Evolutionary conservation across 2,797 vertebrate species (phyloP), one percentile per base, ranked within the genome.

Genomic region (Sebastolobus altivelis): DNA sequence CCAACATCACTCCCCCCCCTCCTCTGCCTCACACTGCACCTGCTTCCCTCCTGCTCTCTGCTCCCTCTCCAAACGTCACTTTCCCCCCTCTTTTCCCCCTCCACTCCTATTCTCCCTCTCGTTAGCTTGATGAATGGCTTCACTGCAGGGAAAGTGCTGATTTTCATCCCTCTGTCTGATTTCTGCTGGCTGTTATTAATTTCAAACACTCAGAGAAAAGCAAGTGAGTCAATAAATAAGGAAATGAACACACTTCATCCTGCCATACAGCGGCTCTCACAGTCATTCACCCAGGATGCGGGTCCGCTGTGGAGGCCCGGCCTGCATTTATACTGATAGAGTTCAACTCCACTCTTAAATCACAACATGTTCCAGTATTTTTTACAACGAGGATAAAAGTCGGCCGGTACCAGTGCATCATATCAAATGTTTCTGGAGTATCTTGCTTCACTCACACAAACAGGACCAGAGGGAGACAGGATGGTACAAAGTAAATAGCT

Each of bases 61-160:
- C 87, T 88, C 89, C 84, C 85, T 90, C 92, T 90, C 89, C 84
- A 87, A 89, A 88, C 92, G 87, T 93, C 90, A 90, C 89, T 89
- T 89, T 67, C 31, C 88, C 70, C 84, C 81, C 43, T 95, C 96
- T 96, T 93, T 94, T 92, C 94, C 94, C 94, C 90, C 88, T 49
- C 88, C 91, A 81, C 91, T 90, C 78, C 90, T 89, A 87, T 91
- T 93, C 96, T 96, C 97, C 95, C 91, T 96, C 97, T 98, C 97
- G 97, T 98, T 98, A 98, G 97, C 96, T 97, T 98, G 97, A 98
- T 97, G 97, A 98, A 98, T 97, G 98, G 97, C 97, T 97, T 97
- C 96, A 96, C 97, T 96, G 96, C 96, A 87, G 95, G 96, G 96
- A 98, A 97, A 97, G 95, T 96, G 97, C 97, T 97, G 96, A 97